Conservation (phyloP, 2,797 vertebrate species). For the Paguma larvata region DNA sequence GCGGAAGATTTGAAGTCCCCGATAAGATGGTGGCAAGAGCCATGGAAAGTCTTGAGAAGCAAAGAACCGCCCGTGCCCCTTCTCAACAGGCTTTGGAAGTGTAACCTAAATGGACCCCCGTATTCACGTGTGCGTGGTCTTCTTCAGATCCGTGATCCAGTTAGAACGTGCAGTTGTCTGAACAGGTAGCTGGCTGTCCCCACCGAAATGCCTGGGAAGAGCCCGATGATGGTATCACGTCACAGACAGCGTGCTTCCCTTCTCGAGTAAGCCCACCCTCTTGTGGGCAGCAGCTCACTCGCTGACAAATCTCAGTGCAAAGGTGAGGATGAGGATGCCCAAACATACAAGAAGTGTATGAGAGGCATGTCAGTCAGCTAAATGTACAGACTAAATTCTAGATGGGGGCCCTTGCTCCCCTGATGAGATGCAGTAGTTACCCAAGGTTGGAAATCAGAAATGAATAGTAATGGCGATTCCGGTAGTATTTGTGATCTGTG, state of each 20-base stretch:
- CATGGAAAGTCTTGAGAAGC: background rate
- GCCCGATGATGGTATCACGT: too few species aligned
- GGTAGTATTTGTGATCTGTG: background rate
- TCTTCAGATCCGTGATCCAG: background rate
- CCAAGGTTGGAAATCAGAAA: background rate
- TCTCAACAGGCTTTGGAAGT: background rate
- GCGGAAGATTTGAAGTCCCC: background rate
- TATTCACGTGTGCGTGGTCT: accelerated
- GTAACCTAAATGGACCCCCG: accelerated
- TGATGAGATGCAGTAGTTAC: background rate
- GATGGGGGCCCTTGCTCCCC: background rate
- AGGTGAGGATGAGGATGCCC: background rate
- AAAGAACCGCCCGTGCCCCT: accelerated
- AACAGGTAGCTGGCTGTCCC: background rate
- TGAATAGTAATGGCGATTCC: background rate
- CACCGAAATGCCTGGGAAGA: background rate
- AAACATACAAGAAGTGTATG: accelerated
- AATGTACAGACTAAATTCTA: background rate
- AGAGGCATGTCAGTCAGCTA: background rate
- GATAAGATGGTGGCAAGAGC: background rate
- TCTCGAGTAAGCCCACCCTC: background rate
- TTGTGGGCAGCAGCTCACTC: accelerated
- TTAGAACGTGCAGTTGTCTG: background rate
- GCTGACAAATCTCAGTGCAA: accelerated
- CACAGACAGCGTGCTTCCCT: too few species aligned